These are phyloP conservation scores for Rhodophaea formosa DNA, from an alignment of 2,888 invertebrate genomes.

Conservation along the genomic window DNA sequence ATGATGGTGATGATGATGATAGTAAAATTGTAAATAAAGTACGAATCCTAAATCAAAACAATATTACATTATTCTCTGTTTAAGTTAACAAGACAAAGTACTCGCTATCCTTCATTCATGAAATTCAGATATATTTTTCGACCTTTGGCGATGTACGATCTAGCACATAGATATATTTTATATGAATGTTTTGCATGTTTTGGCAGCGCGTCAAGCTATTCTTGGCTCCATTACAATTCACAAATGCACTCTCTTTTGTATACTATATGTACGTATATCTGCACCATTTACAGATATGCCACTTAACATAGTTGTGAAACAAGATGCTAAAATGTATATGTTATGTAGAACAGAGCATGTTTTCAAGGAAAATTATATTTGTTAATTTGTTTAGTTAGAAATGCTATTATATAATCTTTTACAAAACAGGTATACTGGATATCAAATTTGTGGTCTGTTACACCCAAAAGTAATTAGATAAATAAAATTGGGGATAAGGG, in stretches of 20 bases:
- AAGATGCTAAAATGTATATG: not conserved
- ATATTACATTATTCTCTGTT: too few species aligned
- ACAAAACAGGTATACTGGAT: too few species aligned
- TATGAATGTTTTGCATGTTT: conserved; percentile 61
- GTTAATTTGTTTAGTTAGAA: not conserved
- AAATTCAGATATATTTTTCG: not conserved
- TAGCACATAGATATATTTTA: conserved; percentile 46
- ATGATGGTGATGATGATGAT: too few species aligned
- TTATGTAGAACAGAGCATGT: not conserved
- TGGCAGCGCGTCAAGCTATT: conserved; percentile 76
- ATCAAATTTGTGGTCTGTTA: too few species aligned
- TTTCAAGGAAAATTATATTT: not conserved
- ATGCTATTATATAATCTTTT: too few species aligned
- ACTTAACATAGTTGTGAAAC: not conserved
- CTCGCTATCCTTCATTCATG: not conserved
- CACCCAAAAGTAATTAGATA: too few species aligned
- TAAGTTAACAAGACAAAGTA: not conserved
- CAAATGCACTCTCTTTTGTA: conserved; percentile 65
- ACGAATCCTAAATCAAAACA: too few species aligned
- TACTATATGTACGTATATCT: conserved; percentile 29
- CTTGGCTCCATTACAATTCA: conserved; percentile 69
- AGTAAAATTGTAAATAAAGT: too few species aligned
- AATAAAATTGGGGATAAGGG: too few species aligned
- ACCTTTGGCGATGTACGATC: not conserved
- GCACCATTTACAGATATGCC: conserved; percentile 17